These are phyloP conservation scores for Amphiduros pacificus DNA, from an alignment of 2,888 invertebrate genomes.

Conservation along the genomic window DNA sequence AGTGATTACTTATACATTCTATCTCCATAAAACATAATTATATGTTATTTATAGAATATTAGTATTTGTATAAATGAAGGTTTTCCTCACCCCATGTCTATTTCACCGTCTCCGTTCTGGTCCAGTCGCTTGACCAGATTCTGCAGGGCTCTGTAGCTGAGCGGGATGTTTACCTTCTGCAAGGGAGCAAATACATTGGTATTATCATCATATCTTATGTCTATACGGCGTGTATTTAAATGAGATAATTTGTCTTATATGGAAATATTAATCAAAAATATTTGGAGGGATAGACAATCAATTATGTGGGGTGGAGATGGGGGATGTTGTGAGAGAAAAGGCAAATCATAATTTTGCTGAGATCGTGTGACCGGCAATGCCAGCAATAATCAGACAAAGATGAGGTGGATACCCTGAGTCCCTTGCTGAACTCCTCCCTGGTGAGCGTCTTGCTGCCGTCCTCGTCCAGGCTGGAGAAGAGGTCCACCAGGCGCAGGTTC, in stretches of 20 bases:
- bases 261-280: no score
- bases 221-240: not conserved
- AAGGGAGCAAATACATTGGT: not conserved
- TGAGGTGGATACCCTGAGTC: constrained; percentile 3
- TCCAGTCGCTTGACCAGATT: constrained; percentile 42
- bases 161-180: constrained; percentile 44
- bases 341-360: not conserved
- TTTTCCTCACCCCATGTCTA: constrained; percentile 42
- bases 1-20: no score
- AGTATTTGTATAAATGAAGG: not conserved
- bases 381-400: not conserved
- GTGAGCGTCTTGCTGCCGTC: constrained; percentile 16
- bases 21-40: not conserved
- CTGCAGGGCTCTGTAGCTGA: constrained; percentile 41
- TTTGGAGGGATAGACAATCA: no score
- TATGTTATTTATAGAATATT: not conserved
- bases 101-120: constrained; percentile 45
- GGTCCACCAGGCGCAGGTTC: constrained; percentile 15
- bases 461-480: constrained; percentile 7
- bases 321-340: not conserved
- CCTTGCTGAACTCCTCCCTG: constrained; percentile 12
- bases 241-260: no score
- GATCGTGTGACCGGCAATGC: constrained; percentile 26
- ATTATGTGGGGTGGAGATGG: no score
- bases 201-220: not conserved